Base-by-base conservation (phyloP, 37 sponge, comb jelly and placozoan species). In the Aphrocallistes beatrix region DNA sequence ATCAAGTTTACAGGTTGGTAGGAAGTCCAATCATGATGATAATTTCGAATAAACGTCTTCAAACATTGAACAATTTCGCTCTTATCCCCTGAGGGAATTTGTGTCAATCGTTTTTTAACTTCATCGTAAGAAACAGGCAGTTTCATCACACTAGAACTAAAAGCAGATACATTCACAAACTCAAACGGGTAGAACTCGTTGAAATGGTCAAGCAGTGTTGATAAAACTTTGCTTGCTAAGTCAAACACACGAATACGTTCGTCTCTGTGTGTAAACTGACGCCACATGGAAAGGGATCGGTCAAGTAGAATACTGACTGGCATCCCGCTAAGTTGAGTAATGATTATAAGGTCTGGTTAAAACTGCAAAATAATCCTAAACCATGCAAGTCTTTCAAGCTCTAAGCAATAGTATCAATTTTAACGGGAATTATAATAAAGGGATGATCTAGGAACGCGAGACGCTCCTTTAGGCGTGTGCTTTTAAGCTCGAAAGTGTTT, bases 241-340 rank as follows among this genome's bases (percentile, higher is more conserved):
- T 60, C 75, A 30, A 60, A 19, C 10, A 60, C 75, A 60, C 75
- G 75, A 60, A 60, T 28, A 19, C 75, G 75, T 60, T 60, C 75
- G 34, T 60, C 75, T 60, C 8, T 60, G 75, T 60, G 25, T 21
- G 32, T 60, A 28, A 60, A 25, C 75, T 60, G 75, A 8, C 75
- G 10, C 75, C 75, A 60, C 75, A 60, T 60, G n/a, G 75, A 60
- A 19, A 60, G n/a, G n/a, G 75, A 60, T 19, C 75, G 75, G 34
- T 60, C 75, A 13, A 60, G 75, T 1, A 60, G 75, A 25, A 60
- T 60, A 13, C 10, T 60, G 3, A 60, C 75, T 32, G 75, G 75
- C 75, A 60, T 60, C 10, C 10, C 8, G 49, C 49, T 47, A 47
- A 21, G 17, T 47, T 13, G 13, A 47, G n/a, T n/a, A n/a, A n/a